Evolutionary conservation across 2,113 vertebrate genomes (phyloP).

Genomic region (Ictalurus furcatus): DNA sequence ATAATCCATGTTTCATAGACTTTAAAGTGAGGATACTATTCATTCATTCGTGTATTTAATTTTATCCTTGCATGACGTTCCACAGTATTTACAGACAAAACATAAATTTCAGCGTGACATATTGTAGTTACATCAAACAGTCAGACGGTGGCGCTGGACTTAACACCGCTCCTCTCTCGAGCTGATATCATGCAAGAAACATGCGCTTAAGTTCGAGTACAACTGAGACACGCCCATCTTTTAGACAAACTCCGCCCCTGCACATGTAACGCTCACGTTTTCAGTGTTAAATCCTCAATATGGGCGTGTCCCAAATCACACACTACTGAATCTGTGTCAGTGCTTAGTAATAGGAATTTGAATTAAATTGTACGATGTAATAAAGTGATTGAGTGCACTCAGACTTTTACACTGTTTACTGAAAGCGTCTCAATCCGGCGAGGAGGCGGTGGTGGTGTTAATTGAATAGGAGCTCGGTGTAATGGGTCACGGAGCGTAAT

Average conservation of each 20-base stretch:
- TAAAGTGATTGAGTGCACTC: not conserved
- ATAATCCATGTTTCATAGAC: too few species aligned
- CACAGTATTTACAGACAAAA: not conserved
- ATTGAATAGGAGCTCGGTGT: slow-evolving; percentile 69
- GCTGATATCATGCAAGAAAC: too few species aligned
- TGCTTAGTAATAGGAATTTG: not conserved
- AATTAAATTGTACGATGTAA: not conserved
- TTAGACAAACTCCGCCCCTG: not conserved
- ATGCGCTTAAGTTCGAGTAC: not conserved
- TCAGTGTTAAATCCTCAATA: not conserved
- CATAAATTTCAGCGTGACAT: not conserved
- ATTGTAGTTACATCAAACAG: too few species aligned
- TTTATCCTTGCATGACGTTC: not conserved
- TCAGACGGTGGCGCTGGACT: not conserved
- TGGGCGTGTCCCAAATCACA: not conserved
- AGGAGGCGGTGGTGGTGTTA: not conserved
- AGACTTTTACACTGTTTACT: not conserved
- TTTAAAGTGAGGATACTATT: too few species aligned
- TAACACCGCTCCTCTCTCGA: too few species aligned
- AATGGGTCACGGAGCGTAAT: slow-evolving; percentile 52
- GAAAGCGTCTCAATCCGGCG: not conserved
- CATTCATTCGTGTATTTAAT: too few species aligned
- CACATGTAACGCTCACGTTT: not conserved
- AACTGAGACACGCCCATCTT: not conserved
- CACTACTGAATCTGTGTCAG: not conserved